Base-by-base conservation (phyloP, 2,888 invertebrate species). In the Octonoba sinensis region DNA sequence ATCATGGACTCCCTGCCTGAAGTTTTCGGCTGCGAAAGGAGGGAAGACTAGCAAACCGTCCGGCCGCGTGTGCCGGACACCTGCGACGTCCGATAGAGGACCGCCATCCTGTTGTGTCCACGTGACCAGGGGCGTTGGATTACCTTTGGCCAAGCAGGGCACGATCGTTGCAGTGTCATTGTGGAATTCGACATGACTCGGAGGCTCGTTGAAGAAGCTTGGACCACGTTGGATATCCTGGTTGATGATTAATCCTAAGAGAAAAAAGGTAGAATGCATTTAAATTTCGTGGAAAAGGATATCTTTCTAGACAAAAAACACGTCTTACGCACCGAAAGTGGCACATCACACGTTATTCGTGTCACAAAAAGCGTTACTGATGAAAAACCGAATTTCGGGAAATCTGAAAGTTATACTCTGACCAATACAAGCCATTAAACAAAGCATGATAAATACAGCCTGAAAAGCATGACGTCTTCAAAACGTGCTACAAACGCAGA, bases 1-100 rank as follows among this genome's bases (percentile, higher is more conserved):
- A 57, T 81, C 79, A 36, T 81, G 79, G 0, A 81, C 79, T 11
- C 79, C 79, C 51, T 81, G 79, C 18, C 79, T 18, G 47, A 73
- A 81, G 16, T 73, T 69, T n/a, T 81, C 79, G 0, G 73, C 79
- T 1, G 79, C 46, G 44, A 81, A 81, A 1, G 79, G 79, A 8
- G 79, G 79, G 11, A 81, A 81, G 11, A 73, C 62, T 0, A 81
- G 49, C 4, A 69, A 60, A 0, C 79, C 79, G 20, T 81, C 79
- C 6, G 79, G 69, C 13, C 79, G n/a, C 15, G 47, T 66, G 22
- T 69, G 73, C 8, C 79, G 51, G 11, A 73, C 49, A 1, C 73
- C 79, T 4, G 57, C 27, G 1, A 81, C 79, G 3, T 81, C 79
- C 3, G 57, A 22, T 0, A 81, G 60, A 0, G 67, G 66, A 3